Conservation (phyloP, 2,888 invertebrate species). For the Catocala fraxini region DNA sequence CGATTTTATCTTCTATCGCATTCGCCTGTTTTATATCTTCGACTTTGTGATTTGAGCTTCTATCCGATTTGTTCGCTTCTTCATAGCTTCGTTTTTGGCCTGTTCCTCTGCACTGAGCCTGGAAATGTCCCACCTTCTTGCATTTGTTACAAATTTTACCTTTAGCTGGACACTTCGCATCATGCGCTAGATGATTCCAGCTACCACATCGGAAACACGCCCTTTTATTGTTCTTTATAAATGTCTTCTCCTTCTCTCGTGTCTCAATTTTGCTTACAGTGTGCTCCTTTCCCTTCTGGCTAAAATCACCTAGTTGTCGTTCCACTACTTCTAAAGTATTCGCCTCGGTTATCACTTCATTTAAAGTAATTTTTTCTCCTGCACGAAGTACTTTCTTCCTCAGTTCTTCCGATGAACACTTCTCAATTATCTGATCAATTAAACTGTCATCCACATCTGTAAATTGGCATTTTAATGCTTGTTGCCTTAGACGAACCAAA, state of each 20-base stretch:
- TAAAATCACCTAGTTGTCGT: not conserved
- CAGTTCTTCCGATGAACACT: too few species aligned
- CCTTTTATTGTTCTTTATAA: not conserved
- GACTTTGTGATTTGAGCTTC: not conserved
- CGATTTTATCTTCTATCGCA: not conserved
- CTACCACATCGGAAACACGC: constrained; percentile 17
- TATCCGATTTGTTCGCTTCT: not conserved
- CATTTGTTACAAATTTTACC: constrained; percentile 21
- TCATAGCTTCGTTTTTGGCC: too few species aligned
- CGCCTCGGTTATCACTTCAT: constrained; percentile 3
- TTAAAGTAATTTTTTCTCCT: not conserved
- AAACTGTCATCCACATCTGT: not conserved
- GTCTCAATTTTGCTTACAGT: not conserved
- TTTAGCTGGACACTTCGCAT: constrained; percentile 26
- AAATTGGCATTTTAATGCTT: constrained; percentile 14
- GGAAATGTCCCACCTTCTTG: constrained; percentile 21
- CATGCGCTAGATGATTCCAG: constrained; percentile 7
- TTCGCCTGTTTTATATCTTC: not conserved
- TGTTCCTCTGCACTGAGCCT: constrained; percentile 5
- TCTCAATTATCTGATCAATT: constrained; percentile 5
- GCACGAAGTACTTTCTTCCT: not conserved
- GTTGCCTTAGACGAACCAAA: constrained; percentile 9
- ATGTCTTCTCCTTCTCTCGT: not conserved
- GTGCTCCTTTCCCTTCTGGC: not conserved
- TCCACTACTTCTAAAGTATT: not conserved